Conservation (phyloP, 1,140 invertebrate species). For the Diorhabda elongata region DNA sequence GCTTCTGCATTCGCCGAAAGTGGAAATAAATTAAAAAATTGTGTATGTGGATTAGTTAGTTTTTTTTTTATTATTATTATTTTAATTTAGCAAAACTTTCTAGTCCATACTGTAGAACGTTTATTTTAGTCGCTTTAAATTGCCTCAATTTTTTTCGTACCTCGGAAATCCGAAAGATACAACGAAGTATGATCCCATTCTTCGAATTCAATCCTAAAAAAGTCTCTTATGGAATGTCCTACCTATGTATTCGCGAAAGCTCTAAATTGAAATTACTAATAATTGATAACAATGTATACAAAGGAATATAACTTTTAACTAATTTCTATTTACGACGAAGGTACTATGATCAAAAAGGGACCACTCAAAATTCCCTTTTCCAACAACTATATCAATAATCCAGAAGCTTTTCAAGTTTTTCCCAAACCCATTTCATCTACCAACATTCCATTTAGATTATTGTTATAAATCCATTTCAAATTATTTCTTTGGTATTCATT, state of each 20-base stretch:
- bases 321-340: constrained; percentile 66
- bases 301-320: too few relatives aligned
- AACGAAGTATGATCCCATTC: constrained; percentile 99
- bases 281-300: too few relatives aligned
- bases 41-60: too few relatives aligned
- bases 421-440: constrained; percentile 91
- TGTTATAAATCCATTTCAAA: constrained; percentile 98
- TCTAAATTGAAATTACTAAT: too few relatives aligned
- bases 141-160: constrained; percentile 76
- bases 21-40: too few relatives aligned
- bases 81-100: too few relatives aligned
- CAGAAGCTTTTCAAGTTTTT: constrained; percentile 99
- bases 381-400: constrained; percentile 95
- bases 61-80: too few relatives aligned
- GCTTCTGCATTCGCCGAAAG: too few relatives aligned
- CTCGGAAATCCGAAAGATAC: constrained; percentile 95
- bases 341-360: constrained; percentile 97
- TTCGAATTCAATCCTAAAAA: constrained; percentile 99
- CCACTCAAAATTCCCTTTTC: constrained; percentile 87
- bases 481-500: constrained; percentile 97
- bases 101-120: constrained; percentile 63
- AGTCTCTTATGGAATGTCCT: too few relatives aligned
- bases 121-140: constrained; percentile 91
- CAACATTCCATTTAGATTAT: constrained; percentile 95
- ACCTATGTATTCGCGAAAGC: too few relatives aligned